Percentiles rank a stretch among this genome's conserved stretches.
Evolutionary conservation across 2,888 invertebrate genomes (phyloP).

Genomic region (Oxystoma pomonae): DNA sequence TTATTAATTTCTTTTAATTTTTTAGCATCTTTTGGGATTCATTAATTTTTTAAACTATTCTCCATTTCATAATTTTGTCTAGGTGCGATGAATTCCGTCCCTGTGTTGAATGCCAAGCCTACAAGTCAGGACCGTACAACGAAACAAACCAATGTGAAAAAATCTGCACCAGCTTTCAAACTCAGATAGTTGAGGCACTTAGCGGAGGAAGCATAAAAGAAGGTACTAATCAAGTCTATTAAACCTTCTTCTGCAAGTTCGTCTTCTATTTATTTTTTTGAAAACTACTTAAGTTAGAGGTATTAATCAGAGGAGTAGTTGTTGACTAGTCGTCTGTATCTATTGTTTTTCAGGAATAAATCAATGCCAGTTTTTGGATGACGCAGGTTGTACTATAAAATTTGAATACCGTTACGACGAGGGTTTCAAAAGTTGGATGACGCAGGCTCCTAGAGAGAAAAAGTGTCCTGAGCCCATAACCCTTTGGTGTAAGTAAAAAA

Average conservation of each 20-base stretch:
- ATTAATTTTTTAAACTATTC: too few species aligned
- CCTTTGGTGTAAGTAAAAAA: conserved; percentile 44
- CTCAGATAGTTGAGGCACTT: conserved; percentile 41
- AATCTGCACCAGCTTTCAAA: conserved; percentile 38
- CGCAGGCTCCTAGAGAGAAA: conserved; percentile 47
- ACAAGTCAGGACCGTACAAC: conserved; percentile 44
- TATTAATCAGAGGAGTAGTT: too few species aligned
- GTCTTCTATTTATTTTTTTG: too few species aligned
- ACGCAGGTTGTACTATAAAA: conserved; percentile 47
- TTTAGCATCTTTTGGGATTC: too few species aligned
- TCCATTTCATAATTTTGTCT: too few species aligned
- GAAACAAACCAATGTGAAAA: conserved; percentile 34
- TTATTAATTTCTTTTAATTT: too few species aligned
- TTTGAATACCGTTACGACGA: conserved; percentile 48
- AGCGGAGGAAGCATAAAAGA: conserved; percentile 32
- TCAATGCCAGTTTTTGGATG: conserved; percentile 46
- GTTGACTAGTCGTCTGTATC: too few species aligned
- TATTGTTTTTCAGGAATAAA: conserved; percentile 29
- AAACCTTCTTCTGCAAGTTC: too few species aligned
- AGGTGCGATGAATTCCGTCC: conserved; percentile 63
- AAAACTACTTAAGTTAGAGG: too few species aligned
- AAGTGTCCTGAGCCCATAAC: conserved; percentile 45
- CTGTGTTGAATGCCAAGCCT: conserved; percentile 66
- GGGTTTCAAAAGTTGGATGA: conserved; percentile 28
- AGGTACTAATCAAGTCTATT: too few species aligned